phyloP scores from a whole-genome alignment of 1,140 invertebrate species.

The Zaprionus vittiger region DNA sequence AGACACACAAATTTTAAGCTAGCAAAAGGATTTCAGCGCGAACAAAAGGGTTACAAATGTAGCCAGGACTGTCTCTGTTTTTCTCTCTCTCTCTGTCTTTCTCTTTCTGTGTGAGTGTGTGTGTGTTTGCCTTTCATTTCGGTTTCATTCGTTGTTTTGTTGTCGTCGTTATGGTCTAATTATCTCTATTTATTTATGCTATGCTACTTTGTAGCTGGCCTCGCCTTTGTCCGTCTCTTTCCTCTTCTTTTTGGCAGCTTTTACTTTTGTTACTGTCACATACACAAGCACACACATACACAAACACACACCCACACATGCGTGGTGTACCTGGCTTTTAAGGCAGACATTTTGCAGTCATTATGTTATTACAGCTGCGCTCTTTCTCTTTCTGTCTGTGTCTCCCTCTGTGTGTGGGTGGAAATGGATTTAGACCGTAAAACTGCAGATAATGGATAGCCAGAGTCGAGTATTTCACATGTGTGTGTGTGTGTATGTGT shows the following conservation, averaged over 20 bases:
- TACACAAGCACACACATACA: slow-evolving; percentile 7
- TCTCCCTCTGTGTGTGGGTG: slow-evolving; percentile 35
- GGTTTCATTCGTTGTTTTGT: slow-evolving; percentile 42
- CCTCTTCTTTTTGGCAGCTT: slow-evolving; percentile 54
- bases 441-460: slow-evolving; percentile 71
- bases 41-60: slow-evolving; percentile 43
- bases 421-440: slow-evolving; percentile 80
- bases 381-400: slow-evolving; percentile 28
- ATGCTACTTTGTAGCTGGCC: slow-evolving; percentile 61
- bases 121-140: slow-evolving; percentile 44
- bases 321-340: slow-evolving; percentile 66
- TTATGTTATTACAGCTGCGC: slow-evolving; percentile 76
- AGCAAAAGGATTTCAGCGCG: slow-evolving; percentile 12
- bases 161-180: slow-evolving; percentile 78
- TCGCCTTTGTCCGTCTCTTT: slow-evolving; percentile 37
- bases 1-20: slow-evolving; percentile 12
- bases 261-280: slow-evolving; percentile 50
- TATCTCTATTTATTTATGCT: slow-evolving; percentile 83
- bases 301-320: neutral
- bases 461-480: neutral
- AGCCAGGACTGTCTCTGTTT: slow-evolving; percentile 12
- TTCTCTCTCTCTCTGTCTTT: neutral
- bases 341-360: slow-evolving; percentile 64
- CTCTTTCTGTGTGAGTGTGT: slow-evolving; percentile 23
- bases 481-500: slow-evolving; percentile 5